Evolutionary conservation across 1,140 invertebrate genomes (phyloP).

Genomic region (Saccostrea echinata): DNA sequence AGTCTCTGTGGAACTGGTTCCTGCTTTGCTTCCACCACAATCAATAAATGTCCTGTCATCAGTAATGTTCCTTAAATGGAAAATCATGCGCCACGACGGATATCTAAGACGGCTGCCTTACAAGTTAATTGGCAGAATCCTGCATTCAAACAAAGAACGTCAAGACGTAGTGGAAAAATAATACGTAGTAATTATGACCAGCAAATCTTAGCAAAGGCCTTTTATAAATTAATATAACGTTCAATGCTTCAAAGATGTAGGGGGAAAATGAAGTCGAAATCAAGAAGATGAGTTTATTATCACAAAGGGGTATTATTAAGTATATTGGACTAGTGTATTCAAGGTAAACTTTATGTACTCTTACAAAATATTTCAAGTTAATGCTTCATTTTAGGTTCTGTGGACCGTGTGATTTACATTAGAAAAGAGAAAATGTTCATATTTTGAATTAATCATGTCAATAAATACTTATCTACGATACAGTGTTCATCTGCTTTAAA

Average conservation of each 20-base stretch:
- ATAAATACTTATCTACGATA: too few species aligned
- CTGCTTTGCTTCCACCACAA: neutral
- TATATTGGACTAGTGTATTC: too few species aligned
- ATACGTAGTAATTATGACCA: neutral
- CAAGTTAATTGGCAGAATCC: slow-evolving; percentile 4
- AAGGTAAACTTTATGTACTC: too few species aligned
- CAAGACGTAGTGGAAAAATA: neutral
- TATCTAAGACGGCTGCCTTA: neutral
- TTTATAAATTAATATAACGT: neutral
- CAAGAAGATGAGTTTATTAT: too few species aligned
- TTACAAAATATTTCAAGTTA: too few species aligned
- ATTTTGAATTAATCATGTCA: too few species aligned
- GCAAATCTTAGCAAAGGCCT: neutral
- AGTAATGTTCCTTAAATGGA: neutral
- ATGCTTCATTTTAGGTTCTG: too few species aligned
- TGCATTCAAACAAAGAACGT: neutral
- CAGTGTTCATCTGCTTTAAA: too few species aligned
- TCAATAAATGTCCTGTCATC: slow-evolving; percentile 10
- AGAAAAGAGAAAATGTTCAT: too few species aligned
- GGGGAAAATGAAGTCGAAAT: too few species aligned
- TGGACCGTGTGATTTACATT: too few species aligned
- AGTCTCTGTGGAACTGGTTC: neutral
- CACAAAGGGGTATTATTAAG: too few species aligned
- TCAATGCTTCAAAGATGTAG: neutral
- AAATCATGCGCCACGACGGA: neutral